Evolutionary conservation across 1,140 invertebrate genomes (phyloP), one percentile per base, ranked within the genome.

Genomic region (Chymomyza costata): DNA sequence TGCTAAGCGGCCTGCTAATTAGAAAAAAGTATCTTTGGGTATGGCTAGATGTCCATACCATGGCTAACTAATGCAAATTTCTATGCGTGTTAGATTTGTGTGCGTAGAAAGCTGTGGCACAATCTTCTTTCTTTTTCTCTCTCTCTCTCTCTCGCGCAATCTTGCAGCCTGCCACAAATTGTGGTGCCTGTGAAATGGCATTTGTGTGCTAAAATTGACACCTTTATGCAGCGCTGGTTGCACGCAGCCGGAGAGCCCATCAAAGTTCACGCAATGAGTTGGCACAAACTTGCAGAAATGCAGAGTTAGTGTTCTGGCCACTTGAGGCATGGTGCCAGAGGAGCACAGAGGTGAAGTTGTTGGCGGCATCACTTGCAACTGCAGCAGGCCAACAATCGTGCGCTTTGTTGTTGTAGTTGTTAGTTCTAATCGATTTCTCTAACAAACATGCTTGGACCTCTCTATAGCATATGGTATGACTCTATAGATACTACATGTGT

Each of bases 351-450:
- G 32, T 10, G 13, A 3, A 8, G 32, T 3, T n/a, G 32, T 34
- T 10, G 8, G 32, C 8, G 6, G 31, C 50, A 38, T 63, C 53
- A 65, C 53, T 52, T 38, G 38, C 25, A 17, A 8, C 38, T 15
- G 16, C 40, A 19, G 54, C 48, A 39, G 40, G 37, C 50, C 35
- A 48, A 59, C 58, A 50, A 58, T 63, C 71, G 66, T 63, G 47
- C 21, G 46, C 45, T 44, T 66, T 63, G 64, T 80, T 56, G 35
- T 34, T 34, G 48, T 37, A 46, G 53, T 78, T 76, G 73, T 73
- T 71, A 64, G 73, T 80, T 80, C 73, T 80, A 80, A 80, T 80
- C 73, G 73, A 80, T 80, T 80, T 80, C 73, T 68, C 73, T 64
- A 80, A 80, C 73, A 80, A 80, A 78, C 73, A 80, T 51, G 52